Percentiles rank a stretch among this genome's conserved stretches.
Conservation (phyloP, 1,140 invertebrate genomes). For the Metopolophium dirhodum region DNA sequence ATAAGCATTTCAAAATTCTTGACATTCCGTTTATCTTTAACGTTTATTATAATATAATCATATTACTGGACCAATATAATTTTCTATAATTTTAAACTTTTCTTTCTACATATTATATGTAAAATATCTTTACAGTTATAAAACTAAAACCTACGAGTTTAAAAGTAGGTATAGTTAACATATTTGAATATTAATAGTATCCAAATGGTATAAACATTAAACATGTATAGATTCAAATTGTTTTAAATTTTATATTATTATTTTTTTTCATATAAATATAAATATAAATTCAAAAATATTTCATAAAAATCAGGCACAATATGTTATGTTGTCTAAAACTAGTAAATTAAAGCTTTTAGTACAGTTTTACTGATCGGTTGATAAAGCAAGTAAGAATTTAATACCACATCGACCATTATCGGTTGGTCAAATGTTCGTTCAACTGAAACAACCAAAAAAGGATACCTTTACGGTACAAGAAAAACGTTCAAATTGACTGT, state of each 20-base stretch:
- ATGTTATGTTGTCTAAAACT: not conserved
- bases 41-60: not conserved
- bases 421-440: not conserved
- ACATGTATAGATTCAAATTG: not conserved
- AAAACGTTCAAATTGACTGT: not conserved
- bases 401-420: not conserved
- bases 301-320: not conserved
- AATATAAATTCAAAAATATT: not conserved
- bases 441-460: not conserved
- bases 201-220: not conserved
- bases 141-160: not conserved
- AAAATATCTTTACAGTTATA: not conserved
- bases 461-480: not conserved
- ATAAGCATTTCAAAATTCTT: not conserved
- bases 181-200: not conserved
- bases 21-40: not conserved
- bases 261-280: not conserved
- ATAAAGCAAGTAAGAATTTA: constrained; percentile 12
- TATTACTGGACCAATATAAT: not conserved
- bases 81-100: not conserved
- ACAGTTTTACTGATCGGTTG: not conserved
- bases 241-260: not conserved
- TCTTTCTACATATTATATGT: not conserved
- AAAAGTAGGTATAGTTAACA: not conserved
- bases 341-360: not conserved